phyloP scores from a whole-genome alignment of 2,797 vertebrate species.

The Pangasius macronema region DNA sequence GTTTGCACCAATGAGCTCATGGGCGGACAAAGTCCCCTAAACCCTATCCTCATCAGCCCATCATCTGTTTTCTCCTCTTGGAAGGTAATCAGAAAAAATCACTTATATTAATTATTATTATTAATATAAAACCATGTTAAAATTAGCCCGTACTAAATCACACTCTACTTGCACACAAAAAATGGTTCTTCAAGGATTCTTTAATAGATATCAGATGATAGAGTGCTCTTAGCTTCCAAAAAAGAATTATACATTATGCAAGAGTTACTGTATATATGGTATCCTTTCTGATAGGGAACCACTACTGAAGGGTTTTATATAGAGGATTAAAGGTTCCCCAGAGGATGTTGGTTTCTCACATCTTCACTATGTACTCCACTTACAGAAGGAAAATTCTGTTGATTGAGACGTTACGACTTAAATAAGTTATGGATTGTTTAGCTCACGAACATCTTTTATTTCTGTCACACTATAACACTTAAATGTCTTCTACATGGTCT shows the following conservation, averaged over 20 bases:
- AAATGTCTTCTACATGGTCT: not conserved
- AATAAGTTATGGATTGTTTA: not conserved
- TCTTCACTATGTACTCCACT: too few species aligned
- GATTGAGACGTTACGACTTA: too few species aligned
- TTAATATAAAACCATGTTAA: not conserved
- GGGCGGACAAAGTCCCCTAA: conserved; percentile 77
- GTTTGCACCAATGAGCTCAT: conserved; percentile 90
- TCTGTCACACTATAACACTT: not conserved
- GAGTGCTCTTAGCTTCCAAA: too few species aligned
- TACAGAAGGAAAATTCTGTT: too few species aligned
- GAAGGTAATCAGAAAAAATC: conserved; percentile 76
- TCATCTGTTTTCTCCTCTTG: conserved; percentile 91
- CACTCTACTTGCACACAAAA: not conserved
- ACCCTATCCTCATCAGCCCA: conserved; percentile 82
- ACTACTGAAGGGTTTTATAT: not conserved
- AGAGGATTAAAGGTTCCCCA: not conserved
- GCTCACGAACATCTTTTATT: not conserved
- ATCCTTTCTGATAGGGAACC: not conserved
- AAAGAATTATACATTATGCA: not conserved
- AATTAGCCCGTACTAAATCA: not conserved
- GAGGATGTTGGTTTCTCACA: too few species aligned
- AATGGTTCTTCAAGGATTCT: not conserved
- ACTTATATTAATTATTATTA: not conserved
- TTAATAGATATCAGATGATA: not conserved
- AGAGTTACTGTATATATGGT: not conserved